Percentiles rank a stretch among this genome's conserved stretches.
Evolutionary conservation across 37 sponge, comb jelly and placozoan genomes (phyloP).

Genomic region (Bolinopsis microptera): DNA sequence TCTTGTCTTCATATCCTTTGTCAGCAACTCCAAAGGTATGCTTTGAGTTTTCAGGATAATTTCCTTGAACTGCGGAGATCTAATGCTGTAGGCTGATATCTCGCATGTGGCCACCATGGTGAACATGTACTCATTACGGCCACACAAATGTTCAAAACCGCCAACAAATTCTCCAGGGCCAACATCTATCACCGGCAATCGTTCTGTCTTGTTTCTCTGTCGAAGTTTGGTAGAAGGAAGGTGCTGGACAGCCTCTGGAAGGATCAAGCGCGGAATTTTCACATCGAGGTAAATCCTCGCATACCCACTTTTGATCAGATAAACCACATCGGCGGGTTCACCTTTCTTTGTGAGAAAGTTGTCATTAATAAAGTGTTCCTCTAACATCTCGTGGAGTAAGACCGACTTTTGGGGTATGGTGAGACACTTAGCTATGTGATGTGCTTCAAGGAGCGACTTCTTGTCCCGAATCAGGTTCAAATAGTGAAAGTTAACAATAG

Average conservation of each 20-base stretch:
- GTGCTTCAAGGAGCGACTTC: not conserved
- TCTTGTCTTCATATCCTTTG: slow-evolving; percentile 7
- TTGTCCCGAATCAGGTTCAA: slow-evolving; percentile 49
- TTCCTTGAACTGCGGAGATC: not conserved
- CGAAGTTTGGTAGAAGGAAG: not conserved
- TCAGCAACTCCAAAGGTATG: not conserved
- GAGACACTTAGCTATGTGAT: slow-evolving; percentile 8
- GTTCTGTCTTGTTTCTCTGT: not conserved
- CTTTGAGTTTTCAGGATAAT: not conserved
- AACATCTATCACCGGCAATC: slow-evolving; percentile 4
- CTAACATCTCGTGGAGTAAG: slow-evolving; percentile 61
- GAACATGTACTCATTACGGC: not conserved
- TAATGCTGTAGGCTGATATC: slow-evolving; percentile 29
- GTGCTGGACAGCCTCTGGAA: slow-evolving; percentile 65
- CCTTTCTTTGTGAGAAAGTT: not conserved
- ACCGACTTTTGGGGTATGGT: slow-evolving; percentile 1
- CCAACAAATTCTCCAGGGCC: slow-evolving; percentile 59
- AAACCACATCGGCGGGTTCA: slow-evolving; percentile 20
- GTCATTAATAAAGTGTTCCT: slow-evolving; percentile 49
- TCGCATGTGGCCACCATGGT: slow-evolving; percentile 35
- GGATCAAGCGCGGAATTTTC: not conserved
- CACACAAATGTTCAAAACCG: slow-evolving; percentile 30
- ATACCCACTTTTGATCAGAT: slow-evolving; percentile 24
- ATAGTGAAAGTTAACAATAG: slow-evolving; percentile 43
- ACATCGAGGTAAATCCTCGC: slow-evolving; percentile 50